Conservation (phyloP, 2,888 invertebrate genomes). For the Heteromurus nitidus region DNA sequence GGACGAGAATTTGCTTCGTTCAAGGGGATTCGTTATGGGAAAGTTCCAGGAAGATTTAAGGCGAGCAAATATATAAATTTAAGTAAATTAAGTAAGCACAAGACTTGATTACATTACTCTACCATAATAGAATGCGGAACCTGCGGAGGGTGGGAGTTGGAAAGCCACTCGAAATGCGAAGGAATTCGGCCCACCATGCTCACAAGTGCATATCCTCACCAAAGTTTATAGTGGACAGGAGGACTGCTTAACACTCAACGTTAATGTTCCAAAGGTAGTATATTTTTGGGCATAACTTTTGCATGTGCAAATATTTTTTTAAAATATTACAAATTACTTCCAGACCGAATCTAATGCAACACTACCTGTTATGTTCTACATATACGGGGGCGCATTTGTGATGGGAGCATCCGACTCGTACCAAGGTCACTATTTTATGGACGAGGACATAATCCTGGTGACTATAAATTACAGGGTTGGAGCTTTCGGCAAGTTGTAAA, state of each 20-base stretch:
- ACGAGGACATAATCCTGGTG: slow-evolving; percentile 52
- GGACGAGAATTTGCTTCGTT: slow-evolving; percentile 27
- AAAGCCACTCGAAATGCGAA: slow-evolving; percentile 59
- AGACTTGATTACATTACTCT: not conserved
- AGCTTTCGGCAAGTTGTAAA: slow-evolving; percentile 24
- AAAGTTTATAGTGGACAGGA: slow-evolving; percentile 45
- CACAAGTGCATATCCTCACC: slow-evolving; percentile 60
- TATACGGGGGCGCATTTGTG: slow-evolving; percentile 56
- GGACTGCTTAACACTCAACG: slow-evolving; percentile 67
- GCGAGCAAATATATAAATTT: too few relatives aligned
- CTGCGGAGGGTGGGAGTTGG: slow-evolving; percentile 65
- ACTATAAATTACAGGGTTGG: slow-evolving; percentile 46
- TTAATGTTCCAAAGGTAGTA: slow-evolving; percentile 67
- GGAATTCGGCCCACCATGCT: slow-evolving; percentile 53
- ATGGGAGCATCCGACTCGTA: slow-evolving; percentile 30
- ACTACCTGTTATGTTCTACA: slow-evolving; percentile 51
- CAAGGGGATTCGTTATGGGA: slow-evolving; percentile 40
- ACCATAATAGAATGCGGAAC: slow-evolving; percentile 50
- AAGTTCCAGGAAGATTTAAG: slow-evolving; percentile 34
- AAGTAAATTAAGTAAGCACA: not conserved
- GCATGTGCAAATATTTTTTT: too few relatives aligned
- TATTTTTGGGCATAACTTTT: too few relatives aligned
- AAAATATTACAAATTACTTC: too few relatives aligned
- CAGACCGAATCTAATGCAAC: not conserved
- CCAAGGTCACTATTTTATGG: slow-evolving; percentile 45